Evolutionary conservation across 2,888 invertebrate species (phyloP).

Genomic region (Dryomyza anilis): DNA sequence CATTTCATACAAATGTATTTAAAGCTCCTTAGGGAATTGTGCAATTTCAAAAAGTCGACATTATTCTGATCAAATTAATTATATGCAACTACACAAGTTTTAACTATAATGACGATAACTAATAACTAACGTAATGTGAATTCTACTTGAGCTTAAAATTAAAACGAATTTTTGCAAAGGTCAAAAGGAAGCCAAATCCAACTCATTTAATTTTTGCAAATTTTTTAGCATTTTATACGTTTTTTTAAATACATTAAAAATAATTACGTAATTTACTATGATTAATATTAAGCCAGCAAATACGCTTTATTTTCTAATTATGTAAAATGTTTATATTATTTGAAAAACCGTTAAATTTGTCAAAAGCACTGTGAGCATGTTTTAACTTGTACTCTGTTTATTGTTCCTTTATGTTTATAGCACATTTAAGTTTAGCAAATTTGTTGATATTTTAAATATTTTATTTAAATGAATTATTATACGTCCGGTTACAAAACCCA

Average conservation of each 20-base stretch:
- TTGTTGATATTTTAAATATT: neutral
- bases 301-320: neutral
- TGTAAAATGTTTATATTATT: neutral
- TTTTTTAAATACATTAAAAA: neutral
- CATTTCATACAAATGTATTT: neutral
- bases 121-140: neutral
- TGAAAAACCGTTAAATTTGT: too few relatives aligned
- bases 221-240: constrained; percentile 17
- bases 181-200: neutral
- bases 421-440: neutral
- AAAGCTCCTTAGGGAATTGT: constrained; percentile 38
- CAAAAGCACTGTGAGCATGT: neutral
- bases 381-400: neutral
- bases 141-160: constrained; percentile 20
- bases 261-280: too few relatives aligned
- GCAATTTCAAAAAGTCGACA: constrained; percentile 35
- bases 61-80: constrained; percentile 30
- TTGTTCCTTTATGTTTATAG: constrained; percentile 1
- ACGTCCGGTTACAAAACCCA: constrained; percentile 53
- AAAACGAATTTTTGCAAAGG: constrained; percentile 14
- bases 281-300: too few relatives aligned
- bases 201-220: neutral
- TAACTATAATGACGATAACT: constrained; percentile 5
- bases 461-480: constrained; percentile 31
- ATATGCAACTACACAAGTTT: constrained; percentile 7